phyloP scores from a whole-genome alignment of 2,797 vertebrate species.

The Gallinago stenura region DNA sequence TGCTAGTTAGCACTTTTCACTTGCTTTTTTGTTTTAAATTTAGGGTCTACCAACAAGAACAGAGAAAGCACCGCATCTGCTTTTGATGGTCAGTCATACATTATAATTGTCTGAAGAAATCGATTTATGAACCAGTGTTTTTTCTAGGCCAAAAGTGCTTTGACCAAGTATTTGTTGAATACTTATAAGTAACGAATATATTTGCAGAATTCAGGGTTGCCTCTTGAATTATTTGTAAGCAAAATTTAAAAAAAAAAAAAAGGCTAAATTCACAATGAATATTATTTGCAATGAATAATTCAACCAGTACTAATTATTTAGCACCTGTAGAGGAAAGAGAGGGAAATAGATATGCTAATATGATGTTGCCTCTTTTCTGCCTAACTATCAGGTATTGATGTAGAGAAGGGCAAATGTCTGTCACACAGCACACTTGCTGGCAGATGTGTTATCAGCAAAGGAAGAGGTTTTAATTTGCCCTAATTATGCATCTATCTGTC shows the following conservation, averaged over 20 bases:
- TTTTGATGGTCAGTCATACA: not conserved
- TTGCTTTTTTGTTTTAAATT: not conserved
- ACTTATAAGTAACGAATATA: not conserved
- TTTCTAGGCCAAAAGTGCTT: slow-evolving; percentile 1
- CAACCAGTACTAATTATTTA: slow-evolving; percentile 74
- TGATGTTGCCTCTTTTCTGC: slow-evolving; percentile 67
- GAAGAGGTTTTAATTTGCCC: slow-evolving; percentile 5
- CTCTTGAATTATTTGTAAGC: slow-evolving; percentile 62
- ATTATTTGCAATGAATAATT: slow-evolving; percentile 77
- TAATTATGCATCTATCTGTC: not conserved
- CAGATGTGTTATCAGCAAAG: slow-evolving; percentile 41
- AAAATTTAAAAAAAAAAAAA: not conserved
- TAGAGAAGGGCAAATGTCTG: slow-evolving; percentile 42
- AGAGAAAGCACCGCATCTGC: not conserved
- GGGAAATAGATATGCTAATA: slow-evolving; percentile 68
- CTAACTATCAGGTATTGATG: slow-evolving; percentile 57
- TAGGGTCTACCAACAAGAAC: not conserved
- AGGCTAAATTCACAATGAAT: slow-evolving; percentile 72
- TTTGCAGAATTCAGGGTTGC: slow-evolving; percentile 23
- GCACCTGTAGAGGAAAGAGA: slow-evolving; percentile 70
- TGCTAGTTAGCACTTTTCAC: not conserved
- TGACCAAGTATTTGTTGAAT: slow-evolving; percentile 37
- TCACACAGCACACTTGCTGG: slow-evolving; percentile 5
- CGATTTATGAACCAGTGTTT: not conserved
- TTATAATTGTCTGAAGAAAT: not conserved